These are phyloP conservation scores for Illadopsis cleaveri DNA, from an alignment of 2,113 vertebrate species.

Conservation along the genomic window DNA sequence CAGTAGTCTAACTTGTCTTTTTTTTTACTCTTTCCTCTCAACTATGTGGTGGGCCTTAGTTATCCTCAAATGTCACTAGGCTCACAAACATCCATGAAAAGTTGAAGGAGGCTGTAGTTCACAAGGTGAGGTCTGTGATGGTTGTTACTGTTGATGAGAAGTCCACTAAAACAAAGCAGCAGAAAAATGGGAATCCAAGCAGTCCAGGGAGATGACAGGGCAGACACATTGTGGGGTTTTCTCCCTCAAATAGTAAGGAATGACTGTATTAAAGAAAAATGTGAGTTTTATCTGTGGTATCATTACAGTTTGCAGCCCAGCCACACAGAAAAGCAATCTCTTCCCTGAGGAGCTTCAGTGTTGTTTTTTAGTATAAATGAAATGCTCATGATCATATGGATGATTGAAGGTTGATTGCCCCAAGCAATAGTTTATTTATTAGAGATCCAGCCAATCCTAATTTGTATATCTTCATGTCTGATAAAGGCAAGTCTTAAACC, in stretches of 20 bases:
- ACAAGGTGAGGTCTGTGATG: neutral
- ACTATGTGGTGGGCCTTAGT: neutral
- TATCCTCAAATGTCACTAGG: neutral
- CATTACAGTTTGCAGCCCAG: neutral
- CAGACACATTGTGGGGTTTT: neutral
- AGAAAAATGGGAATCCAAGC: neutral
- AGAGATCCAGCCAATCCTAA: neutral
- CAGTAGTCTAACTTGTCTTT: neutral
- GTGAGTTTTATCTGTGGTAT: neutral
- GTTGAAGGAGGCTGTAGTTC: neutral
- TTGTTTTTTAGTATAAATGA: conserved; percentile 18
- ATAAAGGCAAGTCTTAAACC: neutral
- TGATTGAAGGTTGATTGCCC: neutral
- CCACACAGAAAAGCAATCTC: neutral
- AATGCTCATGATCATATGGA: neutral
- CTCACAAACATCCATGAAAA: neutral
- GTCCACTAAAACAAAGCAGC: rapidly evolving
- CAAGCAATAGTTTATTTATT: conserved; percentile 38
- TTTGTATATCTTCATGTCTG: conserved; percentile 8
- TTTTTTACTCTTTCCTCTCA: neutral
- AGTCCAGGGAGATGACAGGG: neutral
- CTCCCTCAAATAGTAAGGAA: neutral
- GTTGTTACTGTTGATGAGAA: neutral
- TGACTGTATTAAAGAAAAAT: neutral
- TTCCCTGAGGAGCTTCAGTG: neutral